Base-by-base conservation (phyloP, 2,113 vertebrate genomes). In the Archilochus colubris region DNA sequence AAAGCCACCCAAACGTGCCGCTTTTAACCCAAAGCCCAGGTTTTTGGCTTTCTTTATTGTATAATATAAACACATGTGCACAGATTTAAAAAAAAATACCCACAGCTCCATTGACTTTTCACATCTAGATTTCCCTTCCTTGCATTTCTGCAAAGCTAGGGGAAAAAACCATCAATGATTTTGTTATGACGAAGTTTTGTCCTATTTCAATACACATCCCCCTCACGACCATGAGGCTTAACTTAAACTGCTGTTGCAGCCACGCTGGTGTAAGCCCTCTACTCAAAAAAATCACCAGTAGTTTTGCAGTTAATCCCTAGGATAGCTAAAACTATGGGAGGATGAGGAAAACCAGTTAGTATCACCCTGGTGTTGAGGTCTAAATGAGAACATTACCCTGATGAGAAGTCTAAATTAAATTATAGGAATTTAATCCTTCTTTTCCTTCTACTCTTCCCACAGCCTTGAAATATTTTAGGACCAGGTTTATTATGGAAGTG, bases 131-230 rank as follows among this genome's bases (percentile, higher is more conserved):
- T 76, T 33, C 50, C 22, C 22, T 17, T 68, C 46, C 31, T 3
- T 9, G 11, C 24, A 59, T 36, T 82, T 38, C 36, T 68, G 14
- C 19, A 74, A 67, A 70, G 6, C 10, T 18, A 19, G 3, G 24
- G 22, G 3, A 21, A 38, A 30, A 61, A 61, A 12, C 3, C 0
- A 0, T 6, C 30, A 54, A 6, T 5, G 9, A 24, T 1, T 23
- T 50, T 75, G n/a, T 33, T 40, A 0, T 33, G 46, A 40, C 40
- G 11, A 40, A 38, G 4, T 40, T 61, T 30, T 58, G 12, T 30
- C 36, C 44, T 31, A 24, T n/a, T 73, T 38, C 17, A 1, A 28
- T 23, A 59, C 25, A 18, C n/a, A 28, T 15, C 13, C 43, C 25
- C 4, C 53, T 18, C 50, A 16, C 12, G 18, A 7, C 28, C 3